Evolutionary conservation across 2,113 vertebrate genomes (phyloP).

Genomic region (Tragelaphus imberbis): DNA sequence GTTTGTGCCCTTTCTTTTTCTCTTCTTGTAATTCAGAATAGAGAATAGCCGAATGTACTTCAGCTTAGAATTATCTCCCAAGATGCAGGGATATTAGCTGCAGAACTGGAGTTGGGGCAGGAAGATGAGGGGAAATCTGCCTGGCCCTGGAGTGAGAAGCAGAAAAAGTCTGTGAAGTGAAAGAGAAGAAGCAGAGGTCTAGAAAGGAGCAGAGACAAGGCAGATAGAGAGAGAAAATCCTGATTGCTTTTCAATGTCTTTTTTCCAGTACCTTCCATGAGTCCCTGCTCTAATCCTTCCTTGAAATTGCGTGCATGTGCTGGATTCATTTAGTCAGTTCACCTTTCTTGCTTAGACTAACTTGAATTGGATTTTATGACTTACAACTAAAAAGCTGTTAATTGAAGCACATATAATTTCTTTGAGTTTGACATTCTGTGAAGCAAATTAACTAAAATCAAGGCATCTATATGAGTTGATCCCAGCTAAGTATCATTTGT

Average conservation of each 20-base stretch:
- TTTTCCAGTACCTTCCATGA: neutral
- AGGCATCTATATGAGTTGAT: neutral
- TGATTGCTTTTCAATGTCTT: neutral
- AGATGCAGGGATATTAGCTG: neutral
- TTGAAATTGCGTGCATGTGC: neutral
- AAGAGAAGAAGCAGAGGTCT: neutral
- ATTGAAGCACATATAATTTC: neutral
- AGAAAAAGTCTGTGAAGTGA: neutral
- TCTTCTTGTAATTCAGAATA: neutral
- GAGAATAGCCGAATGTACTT: neutral
- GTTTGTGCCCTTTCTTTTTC: neutral
- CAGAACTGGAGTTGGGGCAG: neutral
- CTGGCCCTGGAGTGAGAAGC: neutral
- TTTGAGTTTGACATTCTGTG: neutral
- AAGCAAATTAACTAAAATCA: conserved; percentile 15
- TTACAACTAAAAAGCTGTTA: conserved; percentile 32
- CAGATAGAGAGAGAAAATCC: neutral
- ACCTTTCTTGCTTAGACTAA: conserved; percentile 38
- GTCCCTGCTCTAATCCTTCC: neutral
- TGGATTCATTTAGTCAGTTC: neutral
- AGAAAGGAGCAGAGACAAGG: neutral
- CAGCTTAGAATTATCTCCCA: neutral
- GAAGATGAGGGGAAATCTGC: neutral
- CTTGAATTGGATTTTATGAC: conserved; percentile 38
- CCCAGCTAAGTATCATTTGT: neutral